Percentiles rank a stretch among this genome's conserved stretches.
Evolutionary conservation across 2,888 invertebrate species (phyloP).

Genomic region (Eutolmus rufibarbis): DNA sequence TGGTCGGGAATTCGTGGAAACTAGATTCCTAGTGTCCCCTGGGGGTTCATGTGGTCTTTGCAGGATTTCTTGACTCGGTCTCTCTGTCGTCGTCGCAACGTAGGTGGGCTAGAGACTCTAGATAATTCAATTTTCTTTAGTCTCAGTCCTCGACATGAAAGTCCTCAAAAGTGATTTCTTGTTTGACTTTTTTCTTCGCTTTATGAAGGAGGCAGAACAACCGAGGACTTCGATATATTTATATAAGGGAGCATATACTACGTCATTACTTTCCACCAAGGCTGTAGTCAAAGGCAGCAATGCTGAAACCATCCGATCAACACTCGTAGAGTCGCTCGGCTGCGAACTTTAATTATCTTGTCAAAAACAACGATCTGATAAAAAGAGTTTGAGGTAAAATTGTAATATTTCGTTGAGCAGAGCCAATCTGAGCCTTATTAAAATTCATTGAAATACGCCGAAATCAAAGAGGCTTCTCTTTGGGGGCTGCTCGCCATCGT

Average conservation of each 20-base stretch:
- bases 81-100: neutral
- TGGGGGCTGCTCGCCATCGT: neutral
- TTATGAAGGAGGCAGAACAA: neutral
- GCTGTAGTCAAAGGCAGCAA: neutral
- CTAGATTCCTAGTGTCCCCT: neutral
- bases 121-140: slow-evolving; percentile 12
- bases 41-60: slow-evolving; percentile 9
- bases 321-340: neutral
- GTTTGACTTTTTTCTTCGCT: neutral
- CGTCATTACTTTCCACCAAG: neutral
- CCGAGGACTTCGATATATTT: neutral
- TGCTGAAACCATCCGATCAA: neutral
- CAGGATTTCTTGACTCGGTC: neutral
- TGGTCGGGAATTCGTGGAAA: neutral
- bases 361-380: neutral
- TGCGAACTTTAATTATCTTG: neutral
- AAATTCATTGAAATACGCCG: neutral
- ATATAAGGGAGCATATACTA: neutral
- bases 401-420: neutral
- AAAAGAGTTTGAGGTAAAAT: neutral
- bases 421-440: neutral
- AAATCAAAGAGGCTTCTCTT: neutral
- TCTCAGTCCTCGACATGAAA: neutral
- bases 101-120: neutral
- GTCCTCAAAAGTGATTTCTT: neutral